A percentile compares a stretch with the other conserved stretches of the same genome.
phyloP scores from a whole-genome alignment of 2,888 invertebrate species.

The Leptopterna dolabrata region DNA sequence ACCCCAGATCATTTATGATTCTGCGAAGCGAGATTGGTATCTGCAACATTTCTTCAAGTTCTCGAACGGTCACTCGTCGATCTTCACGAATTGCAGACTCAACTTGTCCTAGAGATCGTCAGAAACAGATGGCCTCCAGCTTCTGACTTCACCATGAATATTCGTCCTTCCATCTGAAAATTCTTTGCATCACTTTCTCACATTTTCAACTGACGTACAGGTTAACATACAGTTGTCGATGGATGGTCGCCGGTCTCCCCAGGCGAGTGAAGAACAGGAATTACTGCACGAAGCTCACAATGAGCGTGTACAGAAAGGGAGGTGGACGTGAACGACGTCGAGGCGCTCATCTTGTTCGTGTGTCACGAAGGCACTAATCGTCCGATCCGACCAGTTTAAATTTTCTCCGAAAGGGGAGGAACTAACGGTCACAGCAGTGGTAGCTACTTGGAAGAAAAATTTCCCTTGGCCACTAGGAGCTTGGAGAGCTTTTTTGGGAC shows the following conservation, averaged over 20 bases:
- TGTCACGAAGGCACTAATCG: too few species aligned
- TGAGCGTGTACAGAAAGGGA: background rate
- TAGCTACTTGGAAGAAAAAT: background rate
- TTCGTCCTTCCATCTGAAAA: background rate
- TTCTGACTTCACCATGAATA: background rate
- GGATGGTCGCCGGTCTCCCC: background rate
- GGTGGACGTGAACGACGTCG: too few species aligned
- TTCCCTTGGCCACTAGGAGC: background rate
- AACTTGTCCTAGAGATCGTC: slow-evolving; percentile 5
- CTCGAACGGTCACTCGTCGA: background rate
- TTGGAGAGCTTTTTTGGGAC: too few species aligned
- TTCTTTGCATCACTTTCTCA: background rate
- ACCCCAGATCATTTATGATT: slow-evolving; percentile 6
- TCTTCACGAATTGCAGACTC: background rate
- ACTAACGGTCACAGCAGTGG: background rate
- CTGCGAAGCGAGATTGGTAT: background rate
- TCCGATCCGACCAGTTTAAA: background rate
- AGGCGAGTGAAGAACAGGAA: too few species aligned
- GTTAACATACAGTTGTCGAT: background rate
- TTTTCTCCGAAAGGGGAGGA: background rate
- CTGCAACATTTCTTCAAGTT: background rate
- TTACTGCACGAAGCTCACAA: too few species aligned
- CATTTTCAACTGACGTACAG: background rate
- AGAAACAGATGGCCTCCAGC: background rate
- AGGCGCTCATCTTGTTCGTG: too few species aligned